Evolutionary conservation across 2,113 vertebrate species (phyloP).

Genomic region (Danio rerio): GRCz12tu NC_133177.1:48285001-48285500

Average conservation of each 20-base stretch:
- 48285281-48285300: neutral
- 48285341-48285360: no score
- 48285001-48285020: neutral
- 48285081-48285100: slow-evolving; percentile 75
- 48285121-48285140: slow-evolving; percentile 65
- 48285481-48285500: neutral
- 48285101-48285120: slow-evolving; percentile 78
- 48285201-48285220: slow-evolving; percentile 37
- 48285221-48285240: neutral
- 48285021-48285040: no score
- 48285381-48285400: slow-evolving; percentile 62
- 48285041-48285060: neutral
- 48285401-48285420: slow-evolving; percentile 84
- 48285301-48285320: no score
- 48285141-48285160: slow-evolving; percentile 63
- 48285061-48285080: slow-evolving; percentile 45
- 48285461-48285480: neutral
- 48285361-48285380: no score
- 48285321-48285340: no score
- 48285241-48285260: neutral
- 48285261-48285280: neutral
- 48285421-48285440: slow-evolving; percentile 81
- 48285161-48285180: slow-evolving; percentile 78
- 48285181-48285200: slow-evolving; percentile 74
- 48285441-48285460: slow-evolving; percentile 76